Percentiles rank a stretch among this genome's conserved stretches.
phyloP scores from a whole-genome alignment of 2,888 invertebrate species.

The Priocnemis perturbator region DNA sequence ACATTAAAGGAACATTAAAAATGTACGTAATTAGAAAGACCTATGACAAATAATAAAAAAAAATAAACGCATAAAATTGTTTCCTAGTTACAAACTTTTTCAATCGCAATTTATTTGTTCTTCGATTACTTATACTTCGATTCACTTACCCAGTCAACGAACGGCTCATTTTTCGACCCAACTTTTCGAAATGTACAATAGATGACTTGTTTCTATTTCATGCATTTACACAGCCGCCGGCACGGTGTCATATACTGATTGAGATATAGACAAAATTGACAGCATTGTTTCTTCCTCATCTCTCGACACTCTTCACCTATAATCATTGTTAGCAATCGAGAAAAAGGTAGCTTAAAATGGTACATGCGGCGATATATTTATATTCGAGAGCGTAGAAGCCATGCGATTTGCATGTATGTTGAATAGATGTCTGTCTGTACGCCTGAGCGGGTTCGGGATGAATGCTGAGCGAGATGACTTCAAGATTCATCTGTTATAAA shows the following conservation, averaged over 20 bases:
- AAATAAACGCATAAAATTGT: no score
- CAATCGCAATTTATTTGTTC: no score
- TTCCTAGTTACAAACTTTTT: no score
- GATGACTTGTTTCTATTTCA: no score
- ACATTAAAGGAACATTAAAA: no score
- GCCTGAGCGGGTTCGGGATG: slow-evolving; percentile 42
- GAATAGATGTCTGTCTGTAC: slow-evolving; percentile 61
- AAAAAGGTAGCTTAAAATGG: slow-evolving; percentile 53
- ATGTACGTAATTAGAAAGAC: no score
- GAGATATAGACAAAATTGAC: slow-evolving; percentile 14
- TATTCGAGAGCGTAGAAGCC: slow-evolving; percentile 61
- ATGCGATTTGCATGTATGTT: slow-evolving; percentile 53
- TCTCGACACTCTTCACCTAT: slow-evolving; percentile 42
- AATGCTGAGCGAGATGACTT: slow-evolving; percentile 31
- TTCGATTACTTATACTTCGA: no score
- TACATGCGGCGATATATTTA: slow-evolving; percentile 66
- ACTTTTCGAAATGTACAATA: no score
- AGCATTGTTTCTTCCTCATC: slow-evolving; percentile 41
- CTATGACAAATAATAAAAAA: no score
- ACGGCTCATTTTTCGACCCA: no score
- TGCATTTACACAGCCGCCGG: no score
- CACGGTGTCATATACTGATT: not conserved
- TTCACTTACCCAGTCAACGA: no score
- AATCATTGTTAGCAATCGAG: slow-evolving; percentile 53
- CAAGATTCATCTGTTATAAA: slow-evolving; percentile 22